phyloP scores from a whole-genome alignment of 2,888 invertebrate species.

The Chrysina gloriosa region DNA sequence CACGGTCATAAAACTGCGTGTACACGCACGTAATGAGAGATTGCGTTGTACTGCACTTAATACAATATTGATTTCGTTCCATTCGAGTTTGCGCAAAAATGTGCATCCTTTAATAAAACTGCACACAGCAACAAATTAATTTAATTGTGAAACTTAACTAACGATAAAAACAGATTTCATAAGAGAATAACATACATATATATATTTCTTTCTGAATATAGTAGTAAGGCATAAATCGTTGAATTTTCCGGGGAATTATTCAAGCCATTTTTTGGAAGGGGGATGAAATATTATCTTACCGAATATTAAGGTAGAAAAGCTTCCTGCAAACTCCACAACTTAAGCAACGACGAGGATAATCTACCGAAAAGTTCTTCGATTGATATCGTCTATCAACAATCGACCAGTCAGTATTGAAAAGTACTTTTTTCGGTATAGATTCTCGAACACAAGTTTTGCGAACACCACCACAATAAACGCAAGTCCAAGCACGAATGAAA shows the following conservation, averaged over 20 bases:
- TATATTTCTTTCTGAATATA: neutral
- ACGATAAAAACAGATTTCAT: too few species aligned
- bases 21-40: neutral
- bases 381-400: too few species aligned
- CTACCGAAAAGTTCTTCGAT: neutral
- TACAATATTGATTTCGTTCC: constrained; percentile 16
- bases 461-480: neutral
- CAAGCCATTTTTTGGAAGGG: too few species aligned
- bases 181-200: too few species aligned
- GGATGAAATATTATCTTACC: neutral
- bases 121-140: neutral
- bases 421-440: neutral
- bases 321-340: neutral
- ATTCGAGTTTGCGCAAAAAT: constrained; percentile 31
- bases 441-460: neutral
- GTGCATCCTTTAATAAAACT: neutral
- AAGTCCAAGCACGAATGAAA: constrained; percentile 10
- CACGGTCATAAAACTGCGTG: too few species aligned
- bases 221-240: too few species aligned
- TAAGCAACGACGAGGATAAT: neutral
- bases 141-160: too few species aligned
- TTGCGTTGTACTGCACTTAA: neutral
- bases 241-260: too few species aligned
- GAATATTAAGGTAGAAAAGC: neutral
- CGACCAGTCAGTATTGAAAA: too few species aligned